These are phyloP conservation scores for Aleiodes testaceus DNA, from an alignment of 2,888 invertebrate species.

Conservation along the genomic window DNA sequence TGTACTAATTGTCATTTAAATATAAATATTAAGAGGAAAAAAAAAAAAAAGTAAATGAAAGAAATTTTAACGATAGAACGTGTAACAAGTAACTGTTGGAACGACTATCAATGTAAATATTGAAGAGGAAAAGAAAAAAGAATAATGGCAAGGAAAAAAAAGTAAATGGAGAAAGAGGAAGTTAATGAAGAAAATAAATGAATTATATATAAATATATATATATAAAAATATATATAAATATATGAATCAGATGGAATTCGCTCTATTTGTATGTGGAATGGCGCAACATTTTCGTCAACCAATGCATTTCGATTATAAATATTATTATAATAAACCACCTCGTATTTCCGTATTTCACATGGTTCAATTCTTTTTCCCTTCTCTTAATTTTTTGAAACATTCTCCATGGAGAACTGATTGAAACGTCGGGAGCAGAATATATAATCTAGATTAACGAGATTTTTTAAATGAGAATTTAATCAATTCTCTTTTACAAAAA, in stretches of 20 bases:
- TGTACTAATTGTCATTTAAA: slow-evolving; percentile 63
- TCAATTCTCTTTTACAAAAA: background rate
- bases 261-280: slow-evolving; percentile 45
- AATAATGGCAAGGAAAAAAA: slow-evolving; percentile 38
- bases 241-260: slow-evolving; percentile 49
- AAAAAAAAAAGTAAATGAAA: slow-evolving; percentile 42
- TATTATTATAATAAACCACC: slow-evolving; percentile 72
- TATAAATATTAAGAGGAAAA: slow-evolving; percentile 63
- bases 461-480: background rate
- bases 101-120: slow-evolving; percentile 69
- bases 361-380: background rate
- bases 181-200: slow-evolving; percentile 23
- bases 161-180: slow-evolving; percentile 16
- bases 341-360: slow-evolving; percentile 70
- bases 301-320: slow-evolving; percentile 69
- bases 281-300: slow-evolving; percentile 55
- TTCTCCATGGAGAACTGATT: no score
- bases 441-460: background rate
- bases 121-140: slow-evolving; percentile 38
- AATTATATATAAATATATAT: slow-evolving; percentile 54
- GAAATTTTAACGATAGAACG: slow-evolving; percentile 54
- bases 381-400: background rate
- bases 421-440: background rate
- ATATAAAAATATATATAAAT: slow-evolving; percentile 49
- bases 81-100: slow-evolving; percentile 62